A percentile compares a stretch with the other conserved stretches of the same genome.
Conservation (phyloP, 1,140 invertebrate genomes). For the Drosophila teissieri region DNA sequence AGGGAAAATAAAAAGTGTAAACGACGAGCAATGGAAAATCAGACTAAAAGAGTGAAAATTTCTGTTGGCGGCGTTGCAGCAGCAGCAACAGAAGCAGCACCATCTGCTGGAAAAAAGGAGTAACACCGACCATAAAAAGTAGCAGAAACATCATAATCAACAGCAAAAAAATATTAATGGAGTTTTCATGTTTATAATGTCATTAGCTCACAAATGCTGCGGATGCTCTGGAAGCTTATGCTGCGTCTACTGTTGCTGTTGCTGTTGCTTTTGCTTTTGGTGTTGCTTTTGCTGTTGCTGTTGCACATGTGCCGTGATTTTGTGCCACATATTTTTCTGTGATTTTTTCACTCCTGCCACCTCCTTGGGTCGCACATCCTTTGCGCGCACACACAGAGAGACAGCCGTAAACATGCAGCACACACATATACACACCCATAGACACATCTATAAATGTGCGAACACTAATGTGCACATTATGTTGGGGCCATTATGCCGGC, state of each 20-base stretch:
- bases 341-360: constrained; percentile 63
- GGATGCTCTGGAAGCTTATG: constrained; percentile 55
- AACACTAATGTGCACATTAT: constrained; percentile 83
- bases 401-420: constrained; percentile 72
- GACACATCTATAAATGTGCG: constrained; percentile 79
- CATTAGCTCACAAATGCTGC: constrained; percentile 81
- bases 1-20: constrained; percentile 12
- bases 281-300: constrained; percentile 20
- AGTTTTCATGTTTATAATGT: constrained; percentile 84
- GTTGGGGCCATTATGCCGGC: constrained; percentile 75
- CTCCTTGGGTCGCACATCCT: constrained; percentile 18
- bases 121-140: constrained; percentile 63
- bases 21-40: constrained; percentile 11
- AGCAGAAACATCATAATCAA: constrained; percentile 70
- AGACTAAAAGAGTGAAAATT: constrained; percentile 55
- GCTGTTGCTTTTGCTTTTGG: constrained; percentile 8
- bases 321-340: constrained; percentile 74
- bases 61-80: constrained; percentile 23
- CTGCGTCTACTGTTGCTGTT: constrained; percentile 22
- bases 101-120: constrained; percentile 41
- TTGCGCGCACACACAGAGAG: constrained; percentile 62
- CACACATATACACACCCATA: constrained; percentile 25
- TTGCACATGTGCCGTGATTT: constrained; percentile 77
- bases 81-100: background rate
- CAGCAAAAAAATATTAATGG: constrained; percentile 80